Conservation (phyloP, 2,113 vertebrate genomes). For the Porphyrio hochstetteri region DNA sequence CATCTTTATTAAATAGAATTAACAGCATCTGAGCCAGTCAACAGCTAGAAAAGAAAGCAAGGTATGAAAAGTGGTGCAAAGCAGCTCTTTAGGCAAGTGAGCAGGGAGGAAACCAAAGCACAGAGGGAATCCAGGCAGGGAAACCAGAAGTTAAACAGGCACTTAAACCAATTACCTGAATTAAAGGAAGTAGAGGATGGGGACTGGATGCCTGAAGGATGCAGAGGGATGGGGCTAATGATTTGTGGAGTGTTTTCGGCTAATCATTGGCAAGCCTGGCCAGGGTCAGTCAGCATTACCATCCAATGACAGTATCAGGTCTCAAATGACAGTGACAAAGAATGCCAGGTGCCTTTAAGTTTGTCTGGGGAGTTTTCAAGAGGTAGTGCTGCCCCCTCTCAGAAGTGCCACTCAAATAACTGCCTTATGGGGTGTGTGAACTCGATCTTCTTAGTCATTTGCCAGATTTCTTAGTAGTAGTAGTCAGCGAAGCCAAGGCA, state of each 20-base stretch:
- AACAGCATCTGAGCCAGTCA: background rate
- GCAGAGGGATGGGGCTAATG: background rate
- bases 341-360: background rate
- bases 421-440: background rate
- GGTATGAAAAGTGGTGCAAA: background rate
- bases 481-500: background rate
- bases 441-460: background rate
- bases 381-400: background rate
- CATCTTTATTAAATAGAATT: background rate
- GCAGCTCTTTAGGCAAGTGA: background rate
- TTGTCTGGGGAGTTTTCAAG: background rate
- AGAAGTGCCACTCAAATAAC: background rate
- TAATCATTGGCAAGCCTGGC: background rate
- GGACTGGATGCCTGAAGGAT: background rate
- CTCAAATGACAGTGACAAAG: background rate
- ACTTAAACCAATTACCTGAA: background rate
- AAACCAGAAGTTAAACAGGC: background rate
- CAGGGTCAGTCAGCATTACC: background rate
- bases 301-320: background rate
- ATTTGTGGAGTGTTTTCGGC: background rate
- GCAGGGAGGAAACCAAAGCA: background rate
- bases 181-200: background rate
- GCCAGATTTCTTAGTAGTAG: background rate
- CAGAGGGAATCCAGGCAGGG: background rate
- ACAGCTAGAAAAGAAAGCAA: background rate